Conservation (phyloP, 2,113 vertebrate species). For the Phyllostomus hastatus region DNA sequence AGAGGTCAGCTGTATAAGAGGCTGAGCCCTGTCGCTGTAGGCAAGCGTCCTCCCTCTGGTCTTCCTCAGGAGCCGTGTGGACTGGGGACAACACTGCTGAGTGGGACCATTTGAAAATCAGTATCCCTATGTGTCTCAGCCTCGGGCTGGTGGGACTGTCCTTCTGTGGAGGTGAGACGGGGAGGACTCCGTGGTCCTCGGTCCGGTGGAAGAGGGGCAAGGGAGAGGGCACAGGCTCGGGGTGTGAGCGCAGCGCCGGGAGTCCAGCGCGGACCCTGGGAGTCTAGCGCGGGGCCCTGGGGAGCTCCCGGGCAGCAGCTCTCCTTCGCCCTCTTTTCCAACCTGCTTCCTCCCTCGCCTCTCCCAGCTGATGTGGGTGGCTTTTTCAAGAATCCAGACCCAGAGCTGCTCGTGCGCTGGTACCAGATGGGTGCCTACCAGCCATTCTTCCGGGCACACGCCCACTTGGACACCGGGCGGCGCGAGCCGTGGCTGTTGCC, state of each 20-base stretch:
- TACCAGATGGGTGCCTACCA: constrained; percentile 94
- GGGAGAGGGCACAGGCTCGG: neutral
- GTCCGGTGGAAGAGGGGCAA: neutral
- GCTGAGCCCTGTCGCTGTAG: neutral
- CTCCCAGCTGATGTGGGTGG: constrained; percentile 90
- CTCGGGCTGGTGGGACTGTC: constrained; percentile 89
- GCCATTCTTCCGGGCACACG: constrained; percentile 92
- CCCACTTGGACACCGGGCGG: constrained; percentile 92
- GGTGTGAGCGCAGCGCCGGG: neutral
- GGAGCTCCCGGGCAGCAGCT: neutral
- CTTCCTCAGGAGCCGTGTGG: constrained; percentile 89
- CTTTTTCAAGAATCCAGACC: constrained; percentile 90
- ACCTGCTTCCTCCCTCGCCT: neutral
- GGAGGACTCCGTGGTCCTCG: neutral
- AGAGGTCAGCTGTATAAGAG: neutral
- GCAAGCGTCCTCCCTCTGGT: neutral
- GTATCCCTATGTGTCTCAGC: constrained; percentile 93
- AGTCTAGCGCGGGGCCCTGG: neutral
- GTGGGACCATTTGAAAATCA: constrained; percentile 92
- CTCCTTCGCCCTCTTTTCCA: neutral
- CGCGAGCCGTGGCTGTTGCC: constrained; percentile 94
- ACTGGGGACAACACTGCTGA: constrained; percentile 93
- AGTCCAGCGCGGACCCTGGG: neutral
- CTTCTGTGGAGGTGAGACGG: constrained; percentile 90
- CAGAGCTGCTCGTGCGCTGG: constrained; percentile 92